Base-by-base conservation (phyloP, 2,888 invertebrate species). In the Ochlodes sylvanus region DNA sequence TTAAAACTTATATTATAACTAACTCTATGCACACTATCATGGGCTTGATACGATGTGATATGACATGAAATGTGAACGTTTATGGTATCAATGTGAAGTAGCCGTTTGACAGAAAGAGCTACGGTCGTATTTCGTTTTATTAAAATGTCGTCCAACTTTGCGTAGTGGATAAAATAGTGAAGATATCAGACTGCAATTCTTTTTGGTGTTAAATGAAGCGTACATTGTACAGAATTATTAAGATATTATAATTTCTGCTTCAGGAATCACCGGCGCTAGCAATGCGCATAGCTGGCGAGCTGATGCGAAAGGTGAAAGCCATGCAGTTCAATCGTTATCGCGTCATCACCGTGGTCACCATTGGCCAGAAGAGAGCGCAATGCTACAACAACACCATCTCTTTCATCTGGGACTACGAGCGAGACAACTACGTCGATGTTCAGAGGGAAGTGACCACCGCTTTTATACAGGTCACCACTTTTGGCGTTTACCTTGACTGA, bases 361-460 rank as follows among this genome's bases (percentile, higher is more conserved):
- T 92, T 1, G 88, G 81, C 0, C 91, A 93, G 73, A 89, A 79
- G 68, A 78, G 90, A 15, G 75, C 90, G 0, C 93, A 93, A 75
- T 79, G 87, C 71, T 92, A 88, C 73, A 88, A 85, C 69, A 93
- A 92, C 66, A 88, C 88, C 0, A 75, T 93, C 2, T 57, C 84
- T 0, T 92, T 92, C 73, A 55, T 93, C 0, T 93, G 92, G 93
- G 92, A 93, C 70, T 78, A 82, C 61, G 85, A 85, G 56, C 76
- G 89, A 7, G 90, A 90, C 47, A 77, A 70, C 55, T 82, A 86
- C 54, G 83, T 85, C 0, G 76, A 90, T 60, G 61, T 79, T 0
- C 75, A 80, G 0, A 80, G 84, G 50, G 88, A 88, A 9, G 71
- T 73, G 2, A 74, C 70, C 1, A 80, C 85, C 0, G 82, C 82